Percentiles rank a stretch among this genome's conserved stretches.
Evolutionary conservation across 2,797 vertebrate genomes (phyloP).

Genomic region (Malurus splendens): DNA sequence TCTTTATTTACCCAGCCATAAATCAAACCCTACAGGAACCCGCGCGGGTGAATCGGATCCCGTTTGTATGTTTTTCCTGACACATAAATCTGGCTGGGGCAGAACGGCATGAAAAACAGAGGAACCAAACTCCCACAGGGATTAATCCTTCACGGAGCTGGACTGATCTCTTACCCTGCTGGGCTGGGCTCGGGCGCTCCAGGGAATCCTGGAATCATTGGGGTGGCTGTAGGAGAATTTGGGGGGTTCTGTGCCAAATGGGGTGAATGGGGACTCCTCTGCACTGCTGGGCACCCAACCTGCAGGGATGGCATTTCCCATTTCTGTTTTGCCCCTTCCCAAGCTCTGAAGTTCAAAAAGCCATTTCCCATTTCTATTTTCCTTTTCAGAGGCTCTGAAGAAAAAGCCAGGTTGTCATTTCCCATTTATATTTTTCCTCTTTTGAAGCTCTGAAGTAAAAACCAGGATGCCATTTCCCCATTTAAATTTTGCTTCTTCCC

Average conservation of each 20-base stretch:
- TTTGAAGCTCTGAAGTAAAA: background rate
- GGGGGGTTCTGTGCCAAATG: background rate
- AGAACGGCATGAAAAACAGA: slow-evolving; percentile 74
- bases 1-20: slow-evolving; percentile 78
- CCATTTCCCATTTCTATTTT: accelerated
- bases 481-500: accelerated
- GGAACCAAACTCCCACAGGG: slow-evolving; percentile 69
- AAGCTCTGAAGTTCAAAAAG: background rate
- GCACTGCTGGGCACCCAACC: background rate
- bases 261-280: background rate
- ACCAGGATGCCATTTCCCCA: background rate
- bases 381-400: background rate
- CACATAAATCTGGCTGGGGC: slow-evolving; percentile 76
- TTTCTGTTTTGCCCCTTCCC: accelerated
- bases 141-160: slow-evolving; percentile 65
- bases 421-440: accelerated
- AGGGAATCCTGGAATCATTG: background rate
- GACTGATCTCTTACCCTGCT: slow-evolving; percentile 64
- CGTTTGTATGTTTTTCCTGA: slow-evolving; percentile 80
- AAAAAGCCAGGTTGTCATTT: background rate
- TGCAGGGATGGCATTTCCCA: background rate
- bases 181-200: slow-evolving; percentile 5
- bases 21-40: slow-evolving; percentile 73
- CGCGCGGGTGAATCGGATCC: slow-evolving; percentile 74
- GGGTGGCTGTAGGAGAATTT: accelerated